phyloP scores from a whole-genome alignment of 2,797 vertebrate species.

The Liasis olivaceus region DNA sequence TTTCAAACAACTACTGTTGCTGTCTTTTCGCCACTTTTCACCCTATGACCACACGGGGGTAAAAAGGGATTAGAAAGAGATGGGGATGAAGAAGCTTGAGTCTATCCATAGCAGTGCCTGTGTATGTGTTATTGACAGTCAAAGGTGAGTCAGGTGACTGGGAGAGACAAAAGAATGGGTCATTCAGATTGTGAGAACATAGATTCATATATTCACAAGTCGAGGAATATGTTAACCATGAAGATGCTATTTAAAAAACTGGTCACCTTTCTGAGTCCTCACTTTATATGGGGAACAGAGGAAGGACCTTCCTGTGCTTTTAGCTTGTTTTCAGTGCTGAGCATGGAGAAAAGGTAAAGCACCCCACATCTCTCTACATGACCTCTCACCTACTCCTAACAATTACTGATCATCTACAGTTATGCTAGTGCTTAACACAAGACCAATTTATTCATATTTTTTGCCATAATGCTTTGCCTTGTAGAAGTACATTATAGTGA shows the following conservation, averaged over 20 bases:
- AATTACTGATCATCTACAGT: neutral
- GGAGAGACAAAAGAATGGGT: neutral
- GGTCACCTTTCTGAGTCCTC: neutral
- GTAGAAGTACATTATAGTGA: too few relatives aligned
- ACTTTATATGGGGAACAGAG: neutral
- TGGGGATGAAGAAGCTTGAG: too few relatives aligned
- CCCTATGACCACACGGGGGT: too few relatives aligned
- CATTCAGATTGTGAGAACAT: neutral
- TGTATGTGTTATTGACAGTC: neutral
- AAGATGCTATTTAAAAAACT: neutral
- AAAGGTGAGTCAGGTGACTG: neutral
- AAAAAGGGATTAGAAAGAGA: too few relatives aligned
- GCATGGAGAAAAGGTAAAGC: neutral
- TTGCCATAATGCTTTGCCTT: neutral
- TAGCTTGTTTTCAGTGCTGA: neutral
- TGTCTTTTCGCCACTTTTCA: too few relatives aligned
- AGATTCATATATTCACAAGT: neutral
- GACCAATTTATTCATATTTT: neutral
- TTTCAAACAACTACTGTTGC: too few relatives aligned
- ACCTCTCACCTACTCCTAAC: neutral
- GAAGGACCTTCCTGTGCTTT: neutral
- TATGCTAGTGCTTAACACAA: neutral
- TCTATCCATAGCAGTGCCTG: too few relatives aligned
- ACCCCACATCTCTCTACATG: too few relatives aligned
- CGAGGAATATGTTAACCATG: neutral